Percentiles rank a stretch among this genome's conserved stretches.
Evolutionary conservation across 2,113 vertebrate genomes (phyloP).

Genomic region (Mobula hypostoma): DNA sequence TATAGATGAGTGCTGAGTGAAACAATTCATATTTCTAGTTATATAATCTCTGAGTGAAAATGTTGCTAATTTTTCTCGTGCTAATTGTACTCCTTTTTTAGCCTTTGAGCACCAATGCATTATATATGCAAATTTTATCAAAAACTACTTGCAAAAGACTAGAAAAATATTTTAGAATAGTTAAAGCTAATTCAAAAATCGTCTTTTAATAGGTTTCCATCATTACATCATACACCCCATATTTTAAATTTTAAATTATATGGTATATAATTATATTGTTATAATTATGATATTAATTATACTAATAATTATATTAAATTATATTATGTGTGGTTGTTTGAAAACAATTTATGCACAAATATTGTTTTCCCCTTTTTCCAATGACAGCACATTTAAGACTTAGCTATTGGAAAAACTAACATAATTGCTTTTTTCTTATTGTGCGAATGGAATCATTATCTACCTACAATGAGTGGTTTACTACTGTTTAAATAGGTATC

Average conservation of each 20-base stretch:
- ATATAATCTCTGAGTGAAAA: background rate
- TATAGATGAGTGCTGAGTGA: background rate
- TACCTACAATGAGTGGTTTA: constrained; percentile 42
- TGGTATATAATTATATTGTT: background rate
- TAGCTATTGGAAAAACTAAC: constrained; percentile 39
- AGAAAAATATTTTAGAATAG: background rate
- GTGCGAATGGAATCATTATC: constrained; percentile 45
- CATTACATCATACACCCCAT: background rate
- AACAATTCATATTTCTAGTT: background rate
- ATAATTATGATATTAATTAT: too few relatives aligned
- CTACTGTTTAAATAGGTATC: background rate
- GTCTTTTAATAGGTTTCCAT: background rate
- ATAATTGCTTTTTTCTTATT: constrained; percentile 45
- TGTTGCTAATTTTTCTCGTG: background rate
- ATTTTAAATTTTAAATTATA: background rate
- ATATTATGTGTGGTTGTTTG: background rate
- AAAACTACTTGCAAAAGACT: background rate
- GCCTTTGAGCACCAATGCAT: background rate
- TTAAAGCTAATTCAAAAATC: background rate
- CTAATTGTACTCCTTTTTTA: constrained; percentile 13
- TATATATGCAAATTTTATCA: background rate
- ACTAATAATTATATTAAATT: background rate
- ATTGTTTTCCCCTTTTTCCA: background rate
- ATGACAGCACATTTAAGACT: constrained; percentile 44
- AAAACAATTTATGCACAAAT: background rate